Conservation (phyloP, 2,113 vertebrate species). For the Odontesthes bonariensis region DNA sequence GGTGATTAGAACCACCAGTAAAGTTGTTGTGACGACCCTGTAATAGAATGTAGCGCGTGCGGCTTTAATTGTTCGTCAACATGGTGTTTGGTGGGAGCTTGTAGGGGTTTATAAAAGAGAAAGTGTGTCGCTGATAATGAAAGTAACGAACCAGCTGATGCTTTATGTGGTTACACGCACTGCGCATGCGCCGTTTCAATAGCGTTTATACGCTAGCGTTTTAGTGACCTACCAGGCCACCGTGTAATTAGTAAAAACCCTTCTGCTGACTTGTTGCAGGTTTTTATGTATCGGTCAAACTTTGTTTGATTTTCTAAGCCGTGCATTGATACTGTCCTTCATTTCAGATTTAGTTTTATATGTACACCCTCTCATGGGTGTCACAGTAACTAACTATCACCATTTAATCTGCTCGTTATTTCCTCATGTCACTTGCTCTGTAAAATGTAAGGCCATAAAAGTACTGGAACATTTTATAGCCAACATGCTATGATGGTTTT, state of each 20-base stretch:
- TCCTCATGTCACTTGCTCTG: not conserved
- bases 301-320: not conserved
- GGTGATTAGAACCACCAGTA: not conserved
- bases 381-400: no score
- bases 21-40: not conserved
- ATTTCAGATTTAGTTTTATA: not conserved
- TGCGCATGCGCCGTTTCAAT: constrained; percentile 40
- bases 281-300: not conserved
- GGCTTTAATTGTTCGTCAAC: fast-evolving
- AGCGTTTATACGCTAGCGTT: no score
- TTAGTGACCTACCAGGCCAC: no score
- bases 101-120: not conserved
- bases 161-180: not conserved
- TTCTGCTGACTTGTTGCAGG: no score
- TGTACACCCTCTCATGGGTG: not conserved
- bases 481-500: not conserved
- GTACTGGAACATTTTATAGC: not conserved
- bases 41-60: not conserved
- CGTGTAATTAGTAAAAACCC: no score
- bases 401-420: no score
- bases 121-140: not conserved
- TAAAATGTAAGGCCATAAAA: not conserved
- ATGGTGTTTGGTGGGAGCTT: fast-evolving
- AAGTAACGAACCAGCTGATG: not conserved
- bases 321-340: not conserved